Percentiles rank a stretch among this genome's conserved stretches.
These are phyloP conservation scores for Euproctis similis DNA, from an alignment of 2,888 invertebrate genomes.

Conservation along the genomic window DNA sequence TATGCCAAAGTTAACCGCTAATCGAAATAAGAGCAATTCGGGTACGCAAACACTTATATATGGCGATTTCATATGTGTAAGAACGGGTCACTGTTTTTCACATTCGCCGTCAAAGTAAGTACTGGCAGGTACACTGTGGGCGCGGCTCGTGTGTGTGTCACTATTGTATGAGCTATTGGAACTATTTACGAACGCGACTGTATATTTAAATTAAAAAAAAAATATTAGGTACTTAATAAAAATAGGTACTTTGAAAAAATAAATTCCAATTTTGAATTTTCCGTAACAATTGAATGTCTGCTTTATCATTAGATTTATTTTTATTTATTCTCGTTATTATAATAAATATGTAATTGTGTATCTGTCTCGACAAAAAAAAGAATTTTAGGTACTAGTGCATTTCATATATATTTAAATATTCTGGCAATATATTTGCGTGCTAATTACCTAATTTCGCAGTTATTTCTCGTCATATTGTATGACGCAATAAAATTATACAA, in stretches of 20 bases:
- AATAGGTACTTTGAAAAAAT: too few relatives aligned
- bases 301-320: too few relatives aligned
- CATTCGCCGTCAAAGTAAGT: constrained; percentile 52
- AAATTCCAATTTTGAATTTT: too few relatives aligned
- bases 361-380: too few relatives aligned
- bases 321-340: too few relatives aligned
- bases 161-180: too few relatives aligned
- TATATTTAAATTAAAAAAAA: too few relatives aligned
- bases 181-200: too few relatives aligned
- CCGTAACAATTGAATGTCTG: too few relatives aligned
- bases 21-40: constrained; percentile 73
- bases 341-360: too few relatives aligned
- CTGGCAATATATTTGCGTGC: neutral
- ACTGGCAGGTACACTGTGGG: constrained; percentile 38
- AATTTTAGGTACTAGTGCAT: too few relatives aligned
- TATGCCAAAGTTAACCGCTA: constrained; percentile 65
- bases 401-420: neutral
- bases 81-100: constrained; percentile 72
- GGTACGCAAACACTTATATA: constrained; percentile 66
- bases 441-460: neutral
- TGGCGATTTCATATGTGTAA: constrained; percentile 73
- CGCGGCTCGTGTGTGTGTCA: constrained; percentile 52
- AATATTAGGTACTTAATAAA: too few relatives aligned
- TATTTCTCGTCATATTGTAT: neutral
- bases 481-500: neutral